These are phyloP conservation scores for Sylvicola fuscatus DNA, from an alignment of 2,888 invertebrate genomes.

Conservation along the genomic window DNA sequence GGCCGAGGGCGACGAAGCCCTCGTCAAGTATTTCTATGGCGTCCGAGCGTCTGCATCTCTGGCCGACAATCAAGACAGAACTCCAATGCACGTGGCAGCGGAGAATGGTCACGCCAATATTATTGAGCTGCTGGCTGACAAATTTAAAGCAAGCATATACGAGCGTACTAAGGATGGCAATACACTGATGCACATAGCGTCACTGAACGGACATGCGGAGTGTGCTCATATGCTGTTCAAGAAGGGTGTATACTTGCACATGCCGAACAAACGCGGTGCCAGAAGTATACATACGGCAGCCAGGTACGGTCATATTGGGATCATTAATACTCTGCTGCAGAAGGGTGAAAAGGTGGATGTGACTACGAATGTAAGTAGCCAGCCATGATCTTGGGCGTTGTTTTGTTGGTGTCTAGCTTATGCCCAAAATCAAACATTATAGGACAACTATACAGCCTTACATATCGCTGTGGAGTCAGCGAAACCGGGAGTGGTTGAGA, in stretches of 20 bases:
- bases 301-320: constrained; percentile 88
- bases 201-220: constrained; percentile 91
- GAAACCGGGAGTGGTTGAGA: constrained; percentile 88
- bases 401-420: background rate
- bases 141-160: constrained; percentile 92
- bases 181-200: constrained; percentile 96
- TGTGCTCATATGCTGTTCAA: constrained; percentile 97
- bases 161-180: constrained; percentile 96
- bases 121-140: constrained; percentile 90
- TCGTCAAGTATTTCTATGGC: constrained; percentile 89
- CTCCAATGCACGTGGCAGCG: constrained; percentile 93
- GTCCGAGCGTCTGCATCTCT: constrained; percentile 88
- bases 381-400: no score
- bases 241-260: constrained; percentile 95
- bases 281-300: constrained; percentile 96
- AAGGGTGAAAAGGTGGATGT: constrained; percentile 95
- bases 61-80: constrained; percentile 69
- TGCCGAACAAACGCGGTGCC: constrained; percentile 96
- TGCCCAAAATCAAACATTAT: constrained; percentile 1
- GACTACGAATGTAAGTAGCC: constrained; percentile 62
- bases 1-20: constrained; percentile 82
- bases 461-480: constrained; percentile 94
- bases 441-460: constrained; percentile 95
- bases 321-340: constrained; percentile 85
- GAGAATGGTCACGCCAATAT: constrained; percentile 91